Evolutionary conservation across 2,113 vertebrate genomes (phyloP).

Genomic region (Anhinga anhinga): DNA sequence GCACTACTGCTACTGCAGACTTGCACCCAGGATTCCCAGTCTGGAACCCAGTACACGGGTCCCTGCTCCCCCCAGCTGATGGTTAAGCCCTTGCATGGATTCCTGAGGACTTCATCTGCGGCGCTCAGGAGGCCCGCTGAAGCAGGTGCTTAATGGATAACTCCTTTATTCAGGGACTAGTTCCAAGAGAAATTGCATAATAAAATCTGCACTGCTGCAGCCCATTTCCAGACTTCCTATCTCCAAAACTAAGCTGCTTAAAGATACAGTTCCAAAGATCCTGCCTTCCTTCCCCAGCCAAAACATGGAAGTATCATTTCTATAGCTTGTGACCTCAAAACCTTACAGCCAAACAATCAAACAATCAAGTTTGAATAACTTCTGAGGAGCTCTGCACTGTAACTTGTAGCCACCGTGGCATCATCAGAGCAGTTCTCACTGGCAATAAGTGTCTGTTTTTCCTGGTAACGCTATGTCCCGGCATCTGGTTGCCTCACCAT

Average conservation of each 20-base stretch:
- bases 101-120: background rate
- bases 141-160: conserved; percentile 33
- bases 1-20: background rate
- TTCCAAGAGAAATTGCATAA: conserved; percentile 51
- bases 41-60: background rate
- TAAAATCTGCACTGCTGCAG: conserved; percentile 50
- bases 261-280: background rate
- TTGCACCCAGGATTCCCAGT: background rate
- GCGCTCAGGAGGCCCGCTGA: background rate
- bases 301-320: conserved; percentile 20
- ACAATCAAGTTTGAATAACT: background rate
- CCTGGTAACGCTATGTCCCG: background rate
- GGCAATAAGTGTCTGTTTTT: background rate
- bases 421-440: background rate
- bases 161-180: conserved; percentile 12
- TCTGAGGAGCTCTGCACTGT: background rate
- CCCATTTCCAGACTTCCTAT: conserved; percentile 37
- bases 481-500: background rate
- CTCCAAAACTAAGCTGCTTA: conserved; percentile 46
- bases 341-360: background rate
- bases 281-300: background rate
- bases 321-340: background rate
- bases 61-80: background rate
- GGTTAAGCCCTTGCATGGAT: background rate
- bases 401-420: background rate